A percentile compares a stretch with the other conserved stretches of the same genome.
phyloP scores from a whole-genome alignment of 2,113 vertebrate species.

The Apteryx owenii region DNA sequence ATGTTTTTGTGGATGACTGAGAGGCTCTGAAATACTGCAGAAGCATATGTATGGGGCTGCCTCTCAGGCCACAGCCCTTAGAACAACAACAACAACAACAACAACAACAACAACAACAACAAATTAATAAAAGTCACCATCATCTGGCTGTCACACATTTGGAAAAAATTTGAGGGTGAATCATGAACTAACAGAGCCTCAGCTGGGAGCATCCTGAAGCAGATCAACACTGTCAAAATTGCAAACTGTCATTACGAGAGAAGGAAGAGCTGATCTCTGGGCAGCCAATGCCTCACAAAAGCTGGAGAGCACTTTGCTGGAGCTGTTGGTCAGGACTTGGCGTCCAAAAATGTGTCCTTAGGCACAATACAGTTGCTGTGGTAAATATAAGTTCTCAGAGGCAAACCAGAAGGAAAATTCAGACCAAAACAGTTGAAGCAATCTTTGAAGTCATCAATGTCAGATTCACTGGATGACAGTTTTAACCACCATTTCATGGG shows the following conservation, averaged over 20 bases:
- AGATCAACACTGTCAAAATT: not conserved
- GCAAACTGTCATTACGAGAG: not conserved
- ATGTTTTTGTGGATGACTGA: not conserved
- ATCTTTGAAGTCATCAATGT: not conserved
- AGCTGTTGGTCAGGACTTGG: not conserved
- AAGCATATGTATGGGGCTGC: fast-evolving
- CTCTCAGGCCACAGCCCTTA: not conserved
- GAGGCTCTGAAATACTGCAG: not conserved
- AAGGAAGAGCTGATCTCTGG: fast-evolving
- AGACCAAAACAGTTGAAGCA: not conserved
- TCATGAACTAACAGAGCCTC: not conserved
- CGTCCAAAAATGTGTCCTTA: not conserved
- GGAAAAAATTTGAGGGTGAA: constrained; percentile 20
- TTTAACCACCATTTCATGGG: not conserved
- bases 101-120: not conserved
- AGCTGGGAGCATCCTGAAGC: not conserved
- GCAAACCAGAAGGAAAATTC: not conserved
- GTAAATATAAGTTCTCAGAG: not conserved
- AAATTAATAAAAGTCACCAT: not conserved
- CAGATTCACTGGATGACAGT: not conserved
- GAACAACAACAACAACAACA: constrained; percentile 9
- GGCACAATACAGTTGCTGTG: not conserved
- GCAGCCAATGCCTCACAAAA: not conserved
- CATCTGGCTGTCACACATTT: not conserved
- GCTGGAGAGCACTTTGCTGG: fast-evolving